phyloP scores from a whole-genome alignment of 2,888 invertebrate genomes.

The Drosophila niveifrons region DNA sequence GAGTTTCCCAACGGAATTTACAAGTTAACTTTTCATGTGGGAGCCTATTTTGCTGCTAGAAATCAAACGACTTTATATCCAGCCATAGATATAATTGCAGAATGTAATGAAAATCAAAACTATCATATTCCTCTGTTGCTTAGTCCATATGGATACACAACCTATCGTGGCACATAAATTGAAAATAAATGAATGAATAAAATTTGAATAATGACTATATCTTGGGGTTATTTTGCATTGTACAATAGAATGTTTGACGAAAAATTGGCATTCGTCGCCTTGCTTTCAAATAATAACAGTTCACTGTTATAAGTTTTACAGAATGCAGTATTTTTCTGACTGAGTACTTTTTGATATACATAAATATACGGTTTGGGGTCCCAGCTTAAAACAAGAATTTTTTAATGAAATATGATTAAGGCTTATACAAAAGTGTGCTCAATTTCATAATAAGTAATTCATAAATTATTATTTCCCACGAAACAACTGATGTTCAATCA shows the following conservation, averaged over 20 bases:
- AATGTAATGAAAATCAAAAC: conserved; percentile 88
- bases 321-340: background rate
- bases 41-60: conserved; percentile 88
- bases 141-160: conserved; percentile 91
- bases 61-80: conserved; percentile 90
- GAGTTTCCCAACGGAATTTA: conserved; percentile 89
- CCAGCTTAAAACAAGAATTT: no score
- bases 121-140: conserved; percentile 92
- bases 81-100: conserved; percentile 91
- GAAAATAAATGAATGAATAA: background rate
- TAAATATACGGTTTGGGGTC: background rate
- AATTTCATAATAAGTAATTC: background rate
- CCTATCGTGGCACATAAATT: conserved; percentile 87
- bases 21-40: conserved; percentile 91
- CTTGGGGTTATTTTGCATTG: background rate
- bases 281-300: background rate
- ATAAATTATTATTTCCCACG: no score
- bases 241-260: no score
- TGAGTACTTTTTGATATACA: background rate
- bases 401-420: no score
- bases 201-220: background rate
- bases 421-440: no score
- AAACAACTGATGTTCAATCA: background rate
- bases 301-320: conserved; percentile 3
- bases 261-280: no score